Evolutionary conservation across 2,888 invertebrate genomes (phyloP), one percentile per base, ranked within the genome.

Genomic region (Sussaba pulchella): DNA sequence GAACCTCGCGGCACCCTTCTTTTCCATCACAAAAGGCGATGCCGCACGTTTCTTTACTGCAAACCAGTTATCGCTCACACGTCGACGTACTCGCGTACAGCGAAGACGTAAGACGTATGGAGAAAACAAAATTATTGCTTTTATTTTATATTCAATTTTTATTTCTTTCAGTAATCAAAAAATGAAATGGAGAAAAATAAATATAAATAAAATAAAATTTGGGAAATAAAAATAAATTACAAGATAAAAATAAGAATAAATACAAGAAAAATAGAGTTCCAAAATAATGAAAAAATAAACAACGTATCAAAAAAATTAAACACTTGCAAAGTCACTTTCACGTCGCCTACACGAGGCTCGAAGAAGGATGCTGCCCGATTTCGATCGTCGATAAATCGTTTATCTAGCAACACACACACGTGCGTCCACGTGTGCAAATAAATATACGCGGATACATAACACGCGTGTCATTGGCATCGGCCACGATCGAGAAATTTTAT

Each of bases 311-410:
- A 36, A 31, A 14, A 26, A 54, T 10, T 10, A 45, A 57, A 73
- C 80, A 81, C 80, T 81, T 43, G 64, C 45, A 10, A 45, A 61
- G 47, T 67, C 78, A 84, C 84, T 83, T 81, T 83, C 83, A 82
- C 78, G 80, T 80, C 69, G 75, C 83, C 26, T 54, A 57, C 47
- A 72, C 52, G 64, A 31, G 19, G 17, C 47, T n/a, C 31, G 36
- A 43, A 36, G 64, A 74, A 74, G 52, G 79, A 79, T 74, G 64
- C 64, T 66, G 79, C 66, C 36, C 59, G 31, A 14, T 63, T 31
- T 6, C 12, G 39, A 43, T 69, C 17, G 5, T 14, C 24, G 31
- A 43, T 57, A 45, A 36, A 31, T 52, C 41, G 31, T 14, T 14
- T 14, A 57, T 57, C 57, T 26, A 31, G 36, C 24, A n/a, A n/a